These are phyloP conservation scores for Labeo catla DNA, from an alignment of 2,113 vertebrate species.

Conservation along the genomic window DNA sequence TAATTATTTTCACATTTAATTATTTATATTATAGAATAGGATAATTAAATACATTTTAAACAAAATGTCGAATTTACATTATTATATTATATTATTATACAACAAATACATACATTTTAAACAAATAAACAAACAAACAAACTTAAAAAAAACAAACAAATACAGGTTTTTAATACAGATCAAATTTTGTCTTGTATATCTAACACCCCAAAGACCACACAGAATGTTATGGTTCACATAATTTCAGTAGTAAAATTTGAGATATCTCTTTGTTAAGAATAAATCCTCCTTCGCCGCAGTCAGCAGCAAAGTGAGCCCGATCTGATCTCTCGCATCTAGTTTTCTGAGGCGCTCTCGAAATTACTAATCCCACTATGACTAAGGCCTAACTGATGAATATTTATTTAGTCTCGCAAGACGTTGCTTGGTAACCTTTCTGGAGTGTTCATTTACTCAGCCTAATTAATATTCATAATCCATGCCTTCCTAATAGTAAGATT, in stretches of 20 bases:
- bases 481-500: background rate
- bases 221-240: background rate
- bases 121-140: background rate
- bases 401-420: background rate
- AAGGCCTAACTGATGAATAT: background rate
- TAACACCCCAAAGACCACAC: background rate
- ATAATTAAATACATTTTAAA: too few relatives aligned
- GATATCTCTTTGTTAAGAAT: background rate
- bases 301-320: background rate
- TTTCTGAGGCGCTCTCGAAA: background rate
- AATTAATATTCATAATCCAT: background rate
- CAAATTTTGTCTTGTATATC: too few relatives aligned
- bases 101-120: background rate
- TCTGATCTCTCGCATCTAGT: background rate
- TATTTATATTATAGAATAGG: too few relatives aligned
- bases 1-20: too few relatives aligned
- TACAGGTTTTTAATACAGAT: too few relatives aligned
- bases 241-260: background rate
- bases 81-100: background rate
- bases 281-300: background rate
- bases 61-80: too few relatives aligned
- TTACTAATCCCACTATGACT: background rate
- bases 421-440: conserved; percentile 16
- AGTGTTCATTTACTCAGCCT: background rate
- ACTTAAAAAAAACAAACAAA: background rate